phyloP scores from a whole-genome alignment of 2,888 invertebrate species.

The Oscheius sp. region DNA sequence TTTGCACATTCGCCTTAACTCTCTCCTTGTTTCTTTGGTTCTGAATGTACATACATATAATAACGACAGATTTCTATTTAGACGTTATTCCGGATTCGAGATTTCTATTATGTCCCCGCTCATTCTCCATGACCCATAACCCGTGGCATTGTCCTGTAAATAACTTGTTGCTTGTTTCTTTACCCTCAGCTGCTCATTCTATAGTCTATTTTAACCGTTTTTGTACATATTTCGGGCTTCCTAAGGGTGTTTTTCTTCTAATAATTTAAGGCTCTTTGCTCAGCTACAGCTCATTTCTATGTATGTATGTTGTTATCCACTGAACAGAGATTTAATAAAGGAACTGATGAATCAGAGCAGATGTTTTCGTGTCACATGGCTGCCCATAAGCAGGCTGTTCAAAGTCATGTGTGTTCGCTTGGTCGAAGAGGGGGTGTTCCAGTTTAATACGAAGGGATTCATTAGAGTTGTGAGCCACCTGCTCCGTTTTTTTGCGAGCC shows the following conservation, averaged over 20 bases:
- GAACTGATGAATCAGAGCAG: background rate
- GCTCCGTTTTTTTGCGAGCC: slow-evolving; percentile 3
- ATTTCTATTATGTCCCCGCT: slow-evolving; percentile 27
- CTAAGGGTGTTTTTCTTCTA: slow-evolving; percentile 9
- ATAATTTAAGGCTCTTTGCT: slow-evolving; percentile 15
- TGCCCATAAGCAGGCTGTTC: background rate
- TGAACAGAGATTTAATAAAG: slow-evolving; percentile 9
- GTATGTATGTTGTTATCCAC: background rate
- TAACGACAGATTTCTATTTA: slow-evolving; percentile 27
- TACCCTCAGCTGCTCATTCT: background rate
- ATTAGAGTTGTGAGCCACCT: slow-evolving; percentile 9
- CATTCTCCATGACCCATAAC: slow-evolving; percentile 10
- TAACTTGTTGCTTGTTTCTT: slow-evolving; percentile 12
- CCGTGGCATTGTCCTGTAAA: slow-evolving; percentile 5
- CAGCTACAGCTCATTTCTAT: slow-evolving; percentile 19
- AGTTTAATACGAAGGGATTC: slow-evolving; percentile 21
- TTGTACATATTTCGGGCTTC: slow-evolving; percentile 24
- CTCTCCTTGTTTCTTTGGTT: background rate
- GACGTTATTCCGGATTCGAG: slow-evolving; percentile 10
- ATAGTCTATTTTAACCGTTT: background rate
- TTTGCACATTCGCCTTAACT: slow-evolving; percentile 10
- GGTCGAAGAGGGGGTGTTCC: background rate
- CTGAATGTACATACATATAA: slow-evolving; percentile 25
- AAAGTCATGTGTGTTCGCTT: background rate
- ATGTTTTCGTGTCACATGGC: background rate